Evolutionary conservation across 2,113 vertebrate genomes (phyloP).

Genomic region (Elgaria multicarinata): DNA sequence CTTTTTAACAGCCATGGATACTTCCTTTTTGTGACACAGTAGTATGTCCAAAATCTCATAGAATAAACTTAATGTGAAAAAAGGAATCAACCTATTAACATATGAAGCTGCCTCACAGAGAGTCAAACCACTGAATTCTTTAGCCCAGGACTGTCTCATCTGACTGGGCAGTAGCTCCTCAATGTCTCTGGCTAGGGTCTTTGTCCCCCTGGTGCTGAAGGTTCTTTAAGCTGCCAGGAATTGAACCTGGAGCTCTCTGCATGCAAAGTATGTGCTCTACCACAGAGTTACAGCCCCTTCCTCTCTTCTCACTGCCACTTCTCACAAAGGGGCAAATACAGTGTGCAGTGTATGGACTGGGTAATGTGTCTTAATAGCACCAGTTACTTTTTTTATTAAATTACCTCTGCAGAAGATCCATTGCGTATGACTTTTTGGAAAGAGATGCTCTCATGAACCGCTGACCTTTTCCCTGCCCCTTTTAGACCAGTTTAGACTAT

Average conservation of each 20-base stretch:
- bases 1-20: constrained; percentile 45
- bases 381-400: neutral
- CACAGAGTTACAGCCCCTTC: too few relatives aligned
- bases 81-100: neutral
- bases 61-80: neutral
- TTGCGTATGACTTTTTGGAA: neutral
- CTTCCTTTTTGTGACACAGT: constrained; percentile 55
- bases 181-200: neutral
- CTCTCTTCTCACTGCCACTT: neutral
- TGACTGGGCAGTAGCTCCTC: neutral
- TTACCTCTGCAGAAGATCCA: neutral
- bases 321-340: neutral
- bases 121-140: neutral
- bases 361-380: neutral
- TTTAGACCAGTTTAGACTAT: neutral
- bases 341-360: neutral
- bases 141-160: too few relatives aligned
- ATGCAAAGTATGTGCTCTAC: neutral
- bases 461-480: neutral
- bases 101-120: neutral
- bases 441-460: neutral
- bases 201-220: neutral
- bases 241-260: neutral
- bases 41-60: constrained; percentile 28
- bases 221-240: neutral